phyloP scores from a whole-genome alignment of 1,140 invertebrate genomes.

The Trinorchestia longiramus region DNA sequence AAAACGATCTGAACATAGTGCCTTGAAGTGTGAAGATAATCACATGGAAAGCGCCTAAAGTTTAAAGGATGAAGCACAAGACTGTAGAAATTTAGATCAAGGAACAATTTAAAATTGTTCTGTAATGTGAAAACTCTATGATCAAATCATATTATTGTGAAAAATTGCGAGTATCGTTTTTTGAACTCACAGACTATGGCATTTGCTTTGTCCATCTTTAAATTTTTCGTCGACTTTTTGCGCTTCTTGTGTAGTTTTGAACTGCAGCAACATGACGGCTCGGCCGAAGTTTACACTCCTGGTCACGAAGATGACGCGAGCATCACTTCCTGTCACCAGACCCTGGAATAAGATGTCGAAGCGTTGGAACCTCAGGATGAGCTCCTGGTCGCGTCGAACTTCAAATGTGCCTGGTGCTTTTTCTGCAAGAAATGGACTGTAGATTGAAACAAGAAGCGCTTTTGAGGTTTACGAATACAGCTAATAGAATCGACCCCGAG shows the following conservation, averaged over 20 bases:
- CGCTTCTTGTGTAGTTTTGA: neutral
- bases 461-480: no score
- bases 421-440: neutral
- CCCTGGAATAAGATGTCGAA: neutral
- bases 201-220: neutral
- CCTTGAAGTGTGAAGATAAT: no score
- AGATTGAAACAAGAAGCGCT: no score
- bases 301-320: neutral
- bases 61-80: no score
- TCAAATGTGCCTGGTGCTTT: neutral
- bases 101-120: no score
- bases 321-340: neutral
- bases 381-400: neutral
- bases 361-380: neutral
- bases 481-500: no score
- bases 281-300: neutral
- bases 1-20: no score
- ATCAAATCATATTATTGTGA: neutral
- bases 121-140: no score
- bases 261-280: neutral
- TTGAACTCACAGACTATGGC: neutral
- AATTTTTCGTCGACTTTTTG: neutral
- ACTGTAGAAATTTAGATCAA: no score
- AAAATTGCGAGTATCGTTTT: neutral
- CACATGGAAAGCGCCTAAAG: no score